Evolutionary conservation across 2,888 invertebrate species (phyloP).

Genomic region (Caenorhabditis panamensis): DNA sequence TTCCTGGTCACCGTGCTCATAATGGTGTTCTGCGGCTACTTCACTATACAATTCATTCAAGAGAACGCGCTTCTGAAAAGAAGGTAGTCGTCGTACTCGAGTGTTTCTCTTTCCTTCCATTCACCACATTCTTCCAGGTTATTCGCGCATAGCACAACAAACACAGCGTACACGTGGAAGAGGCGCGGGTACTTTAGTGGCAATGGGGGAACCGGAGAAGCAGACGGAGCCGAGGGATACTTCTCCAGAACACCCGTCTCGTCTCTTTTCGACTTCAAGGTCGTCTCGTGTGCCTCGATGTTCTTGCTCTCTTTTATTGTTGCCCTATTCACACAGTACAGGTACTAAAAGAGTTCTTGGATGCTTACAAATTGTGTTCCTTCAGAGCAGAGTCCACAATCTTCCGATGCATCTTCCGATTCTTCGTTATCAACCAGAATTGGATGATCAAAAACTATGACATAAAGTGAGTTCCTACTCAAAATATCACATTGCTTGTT

Average conservation of each 20-base stretch:
- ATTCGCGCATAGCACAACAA: constrained; percentile 27
- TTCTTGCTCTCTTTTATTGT: constrained; percentile 84
- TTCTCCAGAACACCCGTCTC: constrained; percentile 60
- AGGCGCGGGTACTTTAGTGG: constrained; percentile 51
- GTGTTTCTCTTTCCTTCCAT: no score
- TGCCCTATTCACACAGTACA: constrained; percentile 83
- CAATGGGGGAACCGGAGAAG: constrained; percentile 22
- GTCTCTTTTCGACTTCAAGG: constrained; percentile 82
- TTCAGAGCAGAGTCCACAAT: constrained; percentile 76
- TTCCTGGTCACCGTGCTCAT: constrained; percentile 52
- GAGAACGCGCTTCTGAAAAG: constrained; percentile 54
- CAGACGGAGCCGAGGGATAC: constrained; percentile 32
- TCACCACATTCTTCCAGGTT: constrained; percentile 13
- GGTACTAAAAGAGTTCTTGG: constrained; percentile 23
- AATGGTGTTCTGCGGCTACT: constrained; percentile 47
- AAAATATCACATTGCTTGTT: background rate
- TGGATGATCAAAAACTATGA: constrained; percentile 80
- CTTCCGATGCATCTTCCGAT: constrained; percentile 70
- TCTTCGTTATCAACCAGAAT: constrained; percentile 78
- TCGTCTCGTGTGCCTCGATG: constrained; percentile 83
- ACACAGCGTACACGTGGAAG: constrained; percentile 51
- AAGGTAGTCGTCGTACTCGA: constrained; percentile 1
- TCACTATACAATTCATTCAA: constrained; percentile 53
- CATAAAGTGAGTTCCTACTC: constrained; percentile 63
- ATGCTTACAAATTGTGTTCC: background rate